Conservation (phyloP, 2,888 invertebrate species). For the Ophonus ardosiacus region DNA sequence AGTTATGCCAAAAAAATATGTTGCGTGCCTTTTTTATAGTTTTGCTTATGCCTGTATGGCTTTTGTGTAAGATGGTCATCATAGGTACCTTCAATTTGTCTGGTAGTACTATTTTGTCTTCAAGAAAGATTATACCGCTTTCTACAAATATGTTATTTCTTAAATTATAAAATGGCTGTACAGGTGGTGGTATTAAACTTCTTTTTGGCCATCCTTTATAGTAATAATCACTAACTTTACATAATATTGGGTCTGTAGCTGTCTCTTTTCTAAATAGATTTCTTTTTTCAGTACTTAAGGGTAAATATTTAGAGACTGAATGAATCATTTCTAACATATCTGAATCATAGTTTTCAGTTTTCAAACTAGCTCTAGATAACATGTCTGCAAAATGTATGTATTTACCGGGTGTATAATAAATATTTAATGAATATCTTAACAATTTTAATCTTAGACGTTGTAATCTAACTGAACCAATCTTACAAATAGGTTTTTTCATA, state of each 20-base stretch:
- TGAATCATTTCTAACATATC: conserved; percentile 65
- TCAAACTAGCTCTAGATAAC: conserved; percentile 16
- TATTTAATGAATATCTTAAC: conserved; percentile 65
- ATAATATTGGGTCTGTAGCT: conserved; percentile 59
- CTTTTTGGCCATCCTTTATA: conserved; percentile 66
- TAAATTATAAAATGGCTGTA: neutral
- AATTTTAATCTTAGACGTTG: conserved; percentile 65
- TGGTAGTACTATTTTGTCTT: conserved; percentile 64
- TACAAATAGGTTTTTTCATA: conserved; percentile 66
- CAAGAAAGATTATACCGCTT: conserved; percentile 64
- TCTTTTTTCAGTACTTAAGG: conserved; percentile 63
- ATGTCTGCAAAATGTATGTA: conserved; percentile 65
- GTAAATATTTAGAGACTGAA: conserved; percentile 65
- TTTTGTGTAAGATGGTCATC: conserved; percentile 64
- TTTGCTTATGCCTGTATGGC: conserved; percentile 64
- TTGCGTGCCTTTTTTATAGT: conserved; percentile 53
- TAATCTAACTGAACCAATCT: conserved; percentile 64
- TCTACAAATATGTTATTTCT: conserved; percentile 63
- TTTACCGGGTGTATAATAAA: conserved; percentile 66
- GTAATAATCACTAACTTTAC: conserved; percentile 65
- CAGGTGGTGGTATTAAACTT: neutral
- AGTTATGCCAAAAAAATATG: conserved; percentile 62
- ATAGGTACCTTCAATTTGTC: neutral
- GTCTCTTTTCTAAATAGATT: conserved; percentile 62
- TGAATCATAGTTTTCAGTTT: too few relatives aligned